Evolutionary conservation across 2,113 vertebrate genomes (phyloP).

Genomic region (Crotophaga sulcirostris): DNA sequence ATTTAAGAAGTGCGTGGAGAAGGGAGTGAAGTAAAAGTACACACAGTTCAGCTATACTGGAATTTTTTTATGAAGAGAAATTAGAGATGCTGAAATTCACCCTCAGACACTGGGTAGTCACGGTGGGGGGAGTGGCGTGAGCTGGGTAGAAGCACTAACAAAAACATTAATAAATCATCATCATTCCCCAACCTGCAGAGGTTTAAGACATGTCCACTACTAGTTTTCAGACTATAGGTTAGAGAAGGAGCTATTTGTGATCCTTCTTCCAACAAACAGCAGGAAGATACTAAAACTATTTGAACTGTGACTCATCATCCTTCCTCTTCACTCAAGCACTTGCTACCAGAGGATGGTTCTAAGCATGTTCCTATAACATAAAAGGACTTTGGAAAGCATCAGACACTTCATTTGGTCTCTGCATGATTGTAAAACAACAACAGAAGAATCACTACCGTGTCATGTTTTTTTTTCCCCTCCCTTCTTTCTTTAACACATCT

Average conservation of each 20-base stretch:
- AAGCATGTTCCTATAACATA: neutral
- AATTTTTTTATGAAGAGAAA: neutral
- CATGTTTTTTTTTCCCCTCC: neutral
- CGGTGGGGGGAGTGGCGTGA: accelerated
- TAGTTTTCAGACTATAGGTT: neutral
- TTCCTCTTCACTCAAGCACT: neutral
- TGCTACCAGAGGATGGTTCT: neutral
- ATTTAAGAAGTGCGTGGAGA: neutral
- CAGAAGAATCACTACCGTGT: neutral
- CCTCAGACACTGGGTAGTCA: neutral
- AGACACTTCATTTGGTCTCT: neutral
- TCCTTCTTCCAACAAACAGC: neutral
- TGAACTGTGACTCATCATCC: neutral
- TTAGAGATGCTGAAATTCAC: neutral
- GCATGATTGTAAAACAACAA: neutral
- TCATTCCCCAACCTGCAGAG: neutral
- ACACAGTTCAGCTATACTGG: neutral
- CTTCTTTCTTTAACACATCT: neutral
- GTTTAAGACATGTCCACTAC: neutral
- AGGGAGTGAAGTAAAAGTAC: neutral
- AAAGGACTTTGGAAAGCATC: neutral
- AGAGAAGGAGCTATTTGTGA: neutral
- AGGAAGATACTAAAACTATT: neutral
- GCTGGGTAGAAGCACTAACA: neutral
- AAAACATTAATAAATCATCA: neutral